Conservation (phyloP, 1,140 invertebrate species). For the Megathymus violae region DNA sequence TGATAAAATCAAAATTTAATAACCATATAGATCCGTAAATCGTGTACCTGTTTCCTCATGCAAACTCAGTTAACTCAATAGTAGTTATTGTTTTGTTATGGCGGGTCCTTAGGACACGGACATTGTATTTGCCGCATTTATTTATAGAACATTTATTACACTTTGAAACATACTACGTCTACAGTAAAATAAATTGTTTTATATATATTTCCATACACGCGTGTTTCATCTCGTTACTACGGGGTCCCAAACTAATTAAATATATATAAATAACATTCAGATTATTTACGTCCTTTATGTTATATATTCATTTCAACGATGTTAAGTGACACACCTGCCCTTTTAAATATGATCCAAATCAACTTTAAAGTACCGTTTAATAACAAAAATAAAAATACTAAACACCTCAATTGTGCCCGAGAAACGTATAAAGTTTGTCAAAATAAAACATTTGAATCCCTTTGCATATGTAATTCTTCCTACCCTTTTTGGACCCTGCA, state of each 20-base stretch:
- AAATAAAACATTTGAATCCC: conserved; percentile 57
- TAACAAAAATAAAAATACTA: too few relatives aligned
- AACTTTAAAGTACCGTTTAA: conserved; percentile 13
- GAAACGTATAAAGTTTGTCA: conserved; percentile 31
- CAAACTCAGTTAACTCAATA: too few relatives aligned
- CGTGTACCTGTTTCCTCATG: too few relatives aligned
- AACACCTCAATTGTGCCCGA: conserved; percentile 29
- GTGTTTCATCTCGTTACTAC: conserved; percentile 54
- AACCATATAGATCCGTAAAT: too few relatives aligned
- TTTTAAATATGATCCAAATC: conserved; percentile 9
- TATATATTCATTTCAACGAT: too few relatives aligned
- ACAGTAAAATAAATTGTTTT: conserved; percentile 17
- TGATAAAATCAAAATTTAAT: too few relatives aligned
- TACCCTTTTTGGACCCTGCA: conserved; percentile 59
- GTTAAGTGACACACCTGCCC: too few relatives aligned
- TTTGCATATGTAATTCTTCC: conserved; percentile 49
- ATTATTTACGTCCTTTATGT: not conserved
- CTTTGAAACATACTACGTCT: conserved; percentile 34
- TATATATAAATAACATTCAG: conserved; percentile 31
- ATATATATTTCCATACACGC: conserved; percentile 37
- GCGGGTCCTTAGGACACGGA: conserved; percentile 1
- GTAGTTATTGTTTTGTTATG: conserved; percentile 10
- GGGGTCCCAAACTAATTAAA: conserved; percentile 51
- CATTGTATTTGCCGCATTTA: conserved; percentile 12
- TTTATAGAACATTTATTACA: conserved; percentile 33